Conservation (phyloP, 64 coral and sea anemone species). For the Actinia tenebrosa region DNA sequence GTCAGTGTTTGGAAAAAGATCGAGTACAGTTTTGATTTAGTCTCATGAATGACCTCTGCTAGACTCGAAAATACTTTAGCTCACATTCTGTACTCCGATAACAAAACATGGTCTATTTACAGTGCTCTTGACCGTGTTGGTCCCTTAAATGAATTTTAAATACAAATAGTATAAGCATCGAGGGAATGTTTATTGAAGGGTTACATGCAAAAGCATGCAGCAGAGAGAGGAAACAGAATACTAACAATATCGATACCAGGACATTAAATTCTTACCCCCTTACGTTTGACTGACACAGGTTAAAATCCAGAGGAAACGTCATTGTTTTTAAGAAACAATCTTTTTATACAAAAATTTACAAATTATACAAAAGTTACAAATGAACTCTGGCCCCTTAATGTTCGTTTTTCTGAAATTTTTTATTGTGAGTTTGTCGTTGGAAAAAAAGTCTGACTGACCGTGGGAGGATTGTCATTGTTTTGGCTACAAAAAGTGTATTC, state of each 20-base stretch:
- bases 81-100: neutral
- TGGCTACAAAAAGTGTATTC: neutral
- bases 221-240: neutral
- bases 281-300: neutral
- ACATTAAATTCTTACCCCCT: neutral
- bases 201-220: constrained; percentile 1
- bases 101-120: constrained; percentile 20
- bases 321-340: neutral
- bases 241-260: neutral
- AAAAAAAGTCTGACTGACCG: neutral
- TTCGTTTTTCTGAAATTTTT: neutral
- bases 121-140: constrained; percentile 13
- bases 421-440: neutral
- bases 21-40: neutral
- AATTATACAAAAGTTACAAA: neutral
- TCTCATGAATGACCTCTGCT: neutral
- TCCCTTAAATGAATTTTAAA: constrained; percentile 10
- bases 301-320: neutral
- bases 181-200: constrained; percentile 4
- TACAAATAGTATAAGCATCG: constrained; percentile 8
- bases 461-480: constrained; percentile 11
- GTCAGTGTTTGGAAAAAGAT: neutral
- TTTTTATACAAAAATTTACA: neutral
- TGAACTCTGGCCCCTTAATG: neutral
- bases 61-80: neutral